Base-by-base conservation (phyloP, 2,888 invertebrate species). In the Parnassius mnemosyne region DNA sequence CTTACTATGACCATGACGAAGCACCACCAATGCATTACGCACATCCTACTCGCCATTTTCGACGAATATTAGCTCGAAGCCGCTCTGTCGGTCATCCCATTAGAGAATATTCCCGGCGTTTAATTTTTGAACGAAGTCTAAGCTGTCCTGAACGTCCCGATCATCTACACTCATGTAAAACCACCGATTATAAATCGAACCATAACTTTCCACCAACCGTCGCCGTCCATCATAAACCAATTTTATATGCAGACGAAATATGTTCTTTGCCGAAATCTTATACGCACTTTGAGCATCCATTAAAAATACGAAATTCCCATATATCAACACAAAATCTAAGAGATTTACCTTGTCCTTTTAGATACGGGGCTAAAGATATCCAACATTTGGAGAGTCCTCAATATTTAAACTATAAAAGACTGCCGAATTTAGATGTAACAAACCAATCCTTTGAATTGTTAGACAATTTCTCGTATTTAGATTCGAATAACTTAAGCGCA, bases 121-220 rank as follows among this genome's bases (percentile, higher is more conserved):
- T 78, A 66, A 73, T 79, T 66, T 84, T 84, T 66, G 78, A 81
- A 71, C 76, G 84, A 68, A 87, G 84, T 69, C 75, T 81, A 66
- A 89, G 85, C 62, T 87, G 81, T 64, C 81, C 87, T 47, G 86
- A 89, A 71, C 79, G 83, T 65, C 75, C 80, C 25, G 71, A 78
- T 49, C 80, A 83, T 13, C 41, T 61, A 44, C 44, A 55, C 42
- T 49, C 55, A 13, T 46, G 46, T 53, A 60, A 62, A 64, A 64
- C 20, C 16, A 41, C 59, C 13, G n/a, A 57, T 10, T 54, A 44
- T 42, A 51, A 3, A 34, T 54, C n/a, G 44, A 46, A 34, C 13
- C 50, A 55, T 16, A 55, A 46, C 1, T 60, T 61, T 60, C 34
- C 69, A 41, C 66, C 69, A 42, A 67, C 68, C 54, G 56, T 69